Evolutionary conservation across 2,113 vertebrate species (phyloP).

Genomic region (Cryptoleucopteryx plumbea): DNA sequence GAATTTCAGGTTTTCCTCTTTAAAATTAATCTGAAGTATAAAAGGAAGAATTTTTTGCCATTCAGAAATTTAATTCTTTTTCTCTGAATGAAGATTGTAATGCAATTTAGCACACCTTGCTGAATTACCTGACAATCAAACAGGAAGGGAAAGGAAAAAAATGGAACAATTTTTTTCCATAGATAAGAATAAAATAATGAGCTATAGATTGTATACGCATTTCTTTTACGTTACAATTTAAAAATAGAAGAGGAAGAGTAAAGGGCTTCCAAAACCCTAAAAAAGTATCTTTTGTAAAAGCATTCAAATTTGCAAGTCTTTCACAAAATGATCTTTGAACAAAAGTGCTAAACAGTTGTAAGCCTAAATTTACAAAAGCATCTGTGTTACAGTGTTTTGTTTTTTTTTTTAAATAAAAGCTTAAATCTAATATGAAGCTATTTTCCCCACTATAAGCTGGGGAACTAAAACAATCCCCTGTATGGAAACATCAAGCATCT

Average conservation of each 20-base stretch:
- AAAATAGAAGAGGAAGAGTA: not conserved
- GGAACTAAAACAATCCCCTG: not conserved
- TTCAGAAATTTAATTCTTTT: not conserved
- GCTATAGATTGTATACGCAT: not conserved
- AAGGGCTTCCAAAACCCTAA: not conserved
- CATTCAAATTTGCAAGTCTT: conserved; percentile 57
- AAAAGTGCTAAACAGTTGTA: not conserved
- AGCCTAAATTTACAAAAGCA: not conserved
- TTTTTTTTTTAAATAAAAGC: not conserved
- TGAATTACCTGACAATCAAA: not conserved
- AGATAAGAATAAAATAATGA: not conserved
- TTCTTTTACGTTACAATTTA: not conserved
- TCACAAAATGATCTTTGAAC: conserved; percentile 43
- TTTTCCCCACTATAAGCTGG: not conserved
- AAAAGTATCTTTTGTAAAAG: not conserved
- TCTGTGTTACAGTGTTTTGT: not conserved
- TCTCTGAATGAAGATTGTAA: not conserved
- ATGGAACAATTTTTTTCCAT: not conserved
- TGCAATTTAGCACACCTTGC: not conserved
- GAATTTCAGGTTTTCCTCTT: not conserved
- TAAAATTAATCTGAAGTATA: not conserved
- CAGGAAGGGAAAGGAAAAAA: not conserved
- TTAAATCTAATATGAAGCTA: not conserved
- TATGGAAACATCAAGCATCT: not conserved
- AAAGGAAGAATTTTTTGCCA: conserved; percentile 34